phyloP scores from a whole-genome alignment of 1,140 invertebrate genomes.

The Zaprionus ornatus region DNA sequence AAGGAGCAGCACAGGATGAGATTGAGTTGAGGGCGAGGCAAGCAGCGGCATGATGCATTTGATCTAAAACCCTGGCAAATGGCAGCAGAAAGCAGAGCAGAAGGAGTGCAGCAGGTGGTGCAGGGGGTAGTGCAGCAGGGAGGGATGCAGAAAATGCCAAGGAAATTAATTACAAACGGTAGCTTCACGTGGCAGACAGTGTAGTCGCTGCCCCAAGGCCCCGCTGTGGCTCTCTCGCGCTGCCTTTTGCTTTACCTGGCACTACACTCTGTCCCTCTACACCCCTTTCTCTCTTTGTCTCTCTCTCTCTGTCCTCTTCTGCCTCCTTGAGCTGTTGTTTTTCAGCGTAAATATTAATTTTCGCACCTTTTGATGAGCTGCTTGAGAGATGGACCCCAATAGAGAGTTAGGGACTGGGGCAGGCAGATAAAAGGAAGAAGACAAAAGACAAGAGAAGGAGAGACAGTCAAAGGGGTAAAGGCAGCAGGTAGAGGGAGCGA shows the following conservation, averaged over 20 bases:
- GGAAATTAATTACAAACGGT: constrained; percentile 63
- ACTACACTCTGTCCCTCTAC: neutral
- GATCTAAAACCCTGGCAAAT: constrained; percentile 65
- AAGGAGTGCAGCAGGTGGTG: too few relatives aligned
- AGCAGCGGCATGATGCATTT: constrained; percentile 61
- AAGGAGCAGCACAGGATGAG: neutral
- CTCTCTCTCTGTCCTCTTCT: neutral
- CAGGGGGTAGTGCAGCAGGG: neutral
- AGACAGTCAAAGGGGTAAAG: neutral
- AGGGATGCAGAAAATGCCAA: neutral
- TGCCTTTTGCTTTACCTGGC: neutral
- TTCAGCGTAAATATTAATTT: constrained; percentile 70
- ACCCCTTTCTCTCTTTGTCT: neutral
- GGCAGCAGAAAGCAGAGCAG: constrained; percentile 25
- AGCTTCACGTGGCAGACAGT: constrained; percentile 26
- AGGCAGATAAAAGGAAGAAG: neutral
- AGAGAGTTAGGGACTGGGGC: too few relatives aligned
- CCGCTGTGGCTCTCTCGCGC: neutral
- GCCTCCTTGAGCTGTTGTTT: constrained; percentile 30
- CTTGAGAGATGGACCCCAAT: constrained; percentile 24
- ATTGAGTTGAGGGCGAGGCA: neutral
- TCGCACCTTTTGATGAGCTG: constrained; percentile 61
- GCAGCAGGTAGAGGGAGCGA: too few relatives aligned
- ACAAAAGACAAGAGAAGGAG: neutral
- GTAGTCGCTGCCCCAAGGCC: neutral